Conservation (phyloP, 2,113 vertebrate genomes). For the Delphinus delphis region DNA sequence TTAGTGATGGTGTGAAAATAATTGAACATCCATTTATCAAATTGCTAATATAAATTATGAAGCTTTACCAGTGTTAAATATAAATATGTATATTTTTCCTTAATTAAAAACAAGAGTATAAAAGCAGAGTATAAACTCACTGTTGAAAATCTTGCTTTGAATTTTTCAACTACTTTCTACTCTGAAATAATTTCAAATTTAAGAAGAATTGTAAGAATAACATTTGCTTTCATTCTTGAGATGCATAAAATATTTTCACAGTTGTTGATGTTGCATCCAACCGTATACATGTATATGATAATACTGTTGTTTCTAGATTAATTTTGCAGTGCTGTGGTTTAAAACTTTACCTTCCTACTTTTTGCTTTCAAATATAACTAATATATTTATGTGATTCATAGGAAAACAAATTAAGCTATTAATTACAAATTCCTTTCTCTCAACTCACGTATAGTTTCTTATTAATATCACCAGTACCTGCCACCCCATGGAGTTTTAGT, state of each 20-base stretch:
- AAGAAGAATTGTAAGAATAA: not conserved
- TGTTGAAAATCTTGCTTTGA: slow-evolving; percentile 11
- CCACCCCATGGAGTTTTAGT: not conserved
- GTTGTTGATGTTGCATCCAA: not conserved
- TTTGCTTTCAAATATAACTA: not conserved
- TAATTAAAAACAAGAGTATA: not conserved
- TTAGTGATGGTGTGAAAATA: not conserved
- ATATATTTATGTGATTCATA: not conserved
- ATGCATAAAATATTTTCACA: slow-evolving; percentile 2
- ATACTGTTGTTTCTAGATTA: not conserved
- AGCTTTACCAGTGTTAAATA: not conserved
- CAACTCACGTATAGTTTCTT: not conserved
- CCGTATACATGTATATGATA: not conserved
- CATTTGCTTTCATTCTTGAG: slow-evolving; percentile 32
- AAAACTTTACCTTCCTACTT: slow-evolving; percentile 14
- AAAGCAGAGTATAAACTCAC: not conserved
- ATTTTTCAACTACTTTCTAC: slow-evolving; percentile 5
- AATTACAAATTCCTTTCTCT: slow-evolving; percentile 32
- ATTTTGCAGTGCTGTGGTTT: not conserved
- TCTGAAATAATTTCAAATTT: slow-evolving; percentile 38
- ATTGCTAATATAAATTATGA: slow-evolving; percentile 17
- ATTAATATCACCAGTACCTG: not conserved
- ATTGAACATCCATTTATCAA: not conserved
- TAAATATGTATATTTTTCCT: not conserved
- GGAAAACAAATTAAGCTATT: slow-evolving; percentile 1